These are phyloP conservation scores for Dipodomys ordii DNA, from an alignment of 2,113 vertebrate genomes.

Conservation along the genomic window DNA sequence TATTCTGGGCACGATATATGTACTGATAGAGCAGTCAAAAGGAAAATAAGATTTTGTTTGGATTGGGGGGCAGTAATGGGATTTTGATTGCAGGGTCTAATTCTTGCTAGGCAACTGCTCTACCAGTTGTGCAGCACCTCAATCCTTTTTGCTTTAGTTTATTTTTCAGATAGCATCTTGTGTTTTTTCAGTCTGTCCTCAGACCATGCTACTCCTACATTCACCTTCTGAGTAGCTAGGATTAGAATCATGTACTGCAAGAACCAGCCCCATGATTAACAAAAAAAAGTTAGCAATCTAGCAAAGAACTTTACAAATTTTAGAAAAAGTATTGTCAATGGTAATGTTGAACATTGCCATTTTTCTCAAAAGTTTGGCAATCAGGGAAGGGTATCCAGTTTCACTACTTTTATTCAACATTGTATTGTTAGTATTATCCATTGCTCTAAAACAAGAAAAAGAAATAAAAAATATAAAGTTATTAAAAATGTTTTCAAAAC, in stretches of 20 bases:
- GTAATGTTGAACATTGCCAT: background rate
- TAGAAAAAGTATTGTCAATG: background rate
- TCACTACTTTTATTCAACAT: background rate
- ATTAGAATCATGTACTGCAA: too few relatives aligned
- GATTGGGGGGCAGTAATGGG: too few relatives aligned
- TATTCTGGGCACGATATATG: background rate
- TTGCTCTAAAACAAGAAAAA: slow-evolving; percentile 9
- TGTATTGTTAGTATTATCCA: background rate
- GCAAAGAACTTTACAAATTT: background rate
- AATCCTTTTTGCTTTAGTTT: too few relatives aligned
- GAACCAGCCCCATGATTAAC: too few relatives aligned
- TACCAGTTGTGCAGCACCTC: too few relatives aligned
- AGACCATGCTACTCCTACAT: too few relatives aligned
- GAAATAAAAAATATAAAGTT: slow-evolving; percentile 10
- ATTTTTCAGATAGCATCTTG: too few relatives aligned
- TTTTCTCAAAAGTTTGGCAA: background rate
- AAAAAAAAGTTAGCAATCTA: slow-evolving; percentile 20
- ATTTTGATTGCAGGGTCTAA: too few relatives aligned
- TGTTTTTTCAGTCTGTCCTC: too few relatives aligned
- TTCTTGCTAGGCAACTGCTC: too few relatives aligned
- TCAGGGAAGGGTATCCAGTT: background rate
- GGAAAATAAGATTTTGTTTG: background rate
- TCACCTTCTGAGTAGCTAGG: too few relatives aligned
- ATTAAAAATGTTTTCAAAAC: background rate
- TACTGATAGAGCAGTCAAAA: background rate